Percentiles rank a stretch among this genome's conserved stretches.
Evolutionary conservation across 2,888 invertebrate genomes (phyloP).

Genomic region (Sepiola atlantica): DNA sequence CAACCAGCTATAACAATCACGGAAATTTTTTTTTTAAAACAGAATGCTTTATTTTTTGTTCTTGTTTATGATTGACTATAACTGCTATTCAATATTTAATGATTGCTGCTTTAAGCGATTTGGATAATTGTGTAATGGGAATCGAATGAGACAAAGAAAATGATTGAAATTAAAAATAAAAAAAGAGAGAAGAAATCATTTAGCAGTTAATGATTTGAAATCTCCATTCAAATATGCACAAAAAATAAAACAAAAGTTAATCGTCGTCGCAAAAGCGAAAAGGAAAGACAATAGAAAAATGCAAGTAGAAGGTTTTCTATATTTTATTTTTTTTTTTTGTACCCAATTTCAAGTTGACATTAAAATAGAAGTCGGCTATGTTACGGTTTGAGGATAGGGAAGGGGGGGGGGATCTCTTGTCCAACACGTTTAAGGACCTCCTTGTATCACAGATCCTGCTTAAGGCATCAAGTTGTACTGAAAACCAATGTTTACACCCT

Average conservation of each 20-base stretch:
- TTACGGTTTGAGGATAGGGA: no score
- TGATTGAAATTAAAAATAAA: no score
- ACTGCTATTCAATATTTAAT: not conserved
- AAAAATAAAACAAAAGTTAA: not conserved
- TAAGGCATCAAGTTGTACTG: constrained; percentile 32
- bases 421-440: constrained; percentile 15
- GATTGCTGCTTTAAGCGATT: no score
- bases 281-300: not conserved
- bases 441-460: not conserved
- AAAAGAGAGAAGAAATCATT: not conserved
- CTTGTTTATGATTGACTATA: not conserved
- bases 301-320: not conserved
- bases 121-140: no score
- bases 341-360: not conserved
- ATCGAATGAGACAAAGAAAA: no score
- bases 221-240: not conserved
- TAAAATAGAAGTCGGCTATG: not conserved
- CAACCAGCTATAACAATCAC: not conserved
- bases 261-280: not conserved
- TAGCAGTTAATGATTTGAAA: not conserved
- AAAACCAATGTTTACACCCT: constrained; percentile 11
- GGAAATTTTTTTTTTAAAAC: not conserved
- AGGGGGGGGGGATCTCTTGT: not conserved
- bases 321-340: not conserved
- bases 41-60: not conserved